Percentiles rank a stretch among this genome's conserved stretches.
These are phyloP conservation scores for Amniataba percoides DNA, from an alignment of 2,797 vertebrate species.

Conservation along the genomic window DNA sequence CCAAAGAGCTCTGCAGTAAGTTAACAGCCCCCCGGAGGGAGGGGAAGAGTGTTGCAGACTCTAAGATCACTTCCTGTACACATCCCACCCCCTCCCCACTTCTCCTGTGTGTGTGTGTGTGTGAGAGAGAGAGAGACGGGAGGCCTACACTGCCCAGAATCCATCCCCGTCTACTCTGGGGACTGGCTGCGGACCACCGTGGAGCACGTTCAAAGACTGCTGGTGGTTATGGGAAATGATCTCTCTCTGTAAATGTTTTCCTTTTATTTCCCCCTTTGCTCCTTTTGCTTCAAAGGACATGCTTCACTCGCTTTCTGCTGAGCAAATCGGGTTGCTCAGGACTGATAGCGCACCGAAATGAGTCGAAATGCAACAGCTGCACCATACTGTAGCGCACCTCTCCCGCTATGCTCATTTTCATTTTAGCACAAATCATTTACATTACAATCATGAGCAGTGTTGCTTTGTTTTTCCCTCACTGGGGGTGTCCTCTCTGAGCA, in stretches of 20 bases:
- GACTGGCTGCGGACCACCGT: constrained; percentile 75
- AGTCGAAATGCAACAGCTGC: constrained; percentile 55
- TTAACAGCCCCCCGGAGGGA: constrained; percentile 72
- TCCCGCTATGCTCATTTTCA: constrained; percentile 54
- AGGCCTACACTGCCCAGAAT: constrained; percentile 53
- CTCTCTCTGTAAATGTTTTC: constrained; percentile 61
- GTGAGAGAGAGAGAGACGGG: constrained; percentile 11
- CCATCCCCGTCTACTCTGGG: constrained; percentile 26
- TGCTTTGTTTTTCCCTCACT: constrained; percentile 59
- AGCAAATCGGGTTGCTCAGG: constrained; percentile 30
- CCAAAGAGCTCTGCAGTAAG: constrained; percentile 60
- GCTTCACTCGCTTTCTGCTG: constrained; percentile 34
- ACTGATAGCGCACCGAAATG: constrained; percentile 24
- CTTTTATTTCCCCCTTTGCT: constrained; percentile 45
- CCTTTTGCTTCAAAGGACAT: constrained; percentile 48
- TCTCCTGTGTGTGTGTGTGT: constrained; percentile 35
- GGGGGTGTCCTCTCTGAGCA: constrained; percentile 56
- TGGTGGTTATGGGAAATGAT: constrained; percentile 73
- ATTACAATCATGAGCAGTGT: constrained; percentile 63
- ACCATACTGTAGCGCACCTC: constrained; percentile 12
- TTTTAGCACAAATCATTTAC: constrained; percentile 70
- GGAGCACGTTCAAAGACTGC: constrained; percentile 65
- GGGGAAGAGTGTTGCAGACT: constrained; percentile 59
- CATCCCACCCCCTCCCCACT: constrained; percentile 47
- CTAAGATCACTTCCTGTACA: constrained; percentile 78